A percentile compares a stretch with the other conserved stretches of the same genome.
These are phyloP conservation scores for Lepisosteus oculatus DNA, from an alignment of 2,113 vertebrate genomes.

Conservation along the genomic window DNA sequence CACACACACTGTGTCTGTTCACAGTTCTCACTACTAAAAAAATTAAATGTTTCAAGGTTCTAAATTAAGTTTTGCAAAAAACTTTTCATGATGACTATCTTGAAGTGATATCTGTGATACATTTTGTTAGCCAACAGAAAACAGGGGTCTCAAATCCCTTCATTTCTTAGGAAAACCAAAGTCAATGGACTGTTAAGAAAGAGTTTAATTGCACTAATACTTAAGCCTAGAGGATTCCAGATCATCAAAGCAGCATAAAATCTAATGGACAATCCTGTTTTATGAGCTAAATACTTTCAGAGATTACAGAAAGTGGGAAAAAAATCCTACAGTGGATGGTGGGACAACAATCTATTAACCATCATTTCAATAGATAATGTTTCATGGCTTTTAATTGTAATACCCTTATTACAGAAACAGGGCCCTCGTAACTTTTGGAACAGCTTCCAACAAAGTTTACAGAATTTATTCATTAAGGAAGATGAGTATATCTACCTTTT, in stretches of 20 bases:
- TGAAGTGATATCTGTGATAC: slow-evolving; percentile 3
- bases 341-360: too few species aligned
- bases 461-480: too few species aligned
- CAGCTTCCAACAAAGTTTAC: too few species aligned
- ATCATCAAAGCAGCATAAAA: slow-evolving; percentile 19
- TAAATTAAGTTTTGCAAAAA: background rate
- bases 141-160: background rate
- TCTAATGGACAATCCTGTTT: slow-evolving; percentile 5
- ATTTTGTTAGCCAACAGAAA: background rate
- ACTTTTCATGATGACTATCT: background rate
- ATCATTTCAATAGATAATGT: too few species aligned
- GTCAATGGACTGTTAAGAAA: slow-evolving; percentile 6
- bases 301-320: background rate
- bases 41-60: background rate
- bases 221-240: slow-evolving; percentile 4
- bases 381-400: too few species aligned
- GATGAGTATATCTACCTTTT: too few species aligned
- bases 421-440: too few species aligned
- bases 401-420: too few species aligned
- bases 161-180: background rate
- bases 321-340: background rate
- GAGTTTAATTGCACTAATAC: slow-evolving; percentile 14
- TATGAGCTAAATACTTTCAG: slow-evolving; percentile 16
- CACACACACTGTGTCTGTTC: background rate
- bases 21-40: background rate